Base-by-base conservation (phyloP, 1,140 invertebrate genomes). In the Bacillus rossius region DNA sequence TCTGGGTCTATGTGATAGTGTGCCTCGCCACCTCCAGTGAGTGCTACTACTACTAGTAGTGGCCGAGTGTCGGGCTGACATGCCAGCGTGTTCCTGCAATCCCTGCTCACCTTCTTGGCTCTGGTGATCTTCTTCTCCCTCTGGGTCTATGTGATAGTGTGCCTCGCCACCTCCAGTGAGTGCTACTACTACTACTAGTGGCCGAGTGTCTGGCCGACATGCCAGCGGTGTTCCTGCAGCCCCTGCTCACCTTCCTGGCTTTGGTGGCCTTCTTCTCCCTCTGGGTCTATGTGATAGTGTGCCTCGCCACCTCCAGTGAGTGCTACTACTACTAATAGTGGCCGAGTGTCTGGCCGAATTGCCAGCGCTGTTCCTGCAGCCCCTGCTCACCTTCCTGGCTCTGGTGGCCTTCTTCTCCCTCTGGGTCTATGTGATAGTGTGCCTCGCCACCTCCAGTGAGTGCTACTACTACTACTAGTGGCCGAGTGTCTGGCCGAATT, bases 11-110 rank as follows among this genome's bases (percentile, higher is more conserved):
- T 26, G 84, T 96, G 37, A 82, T 96, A 61, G 74, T 85, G 22
- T 84, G 77, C 65, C 72, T 89, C 4, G 81, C 82, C n/a, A 87
- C 86, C 62, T 79, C 85, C 37, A 79, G 87, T 89, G 77, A 82
- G 83, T 78, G 41, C n/a, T n/a, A n/a, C n/a, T n/a, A n/a, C n/a
- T n/a, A n/a, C n/a, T n/a, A n/a, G n/a, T n/a, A n/a, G n/a, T n/a
- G n/a, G n/a, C n/a, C n/a, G n/a, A n/a, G n/a, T n/a, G n/a, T n/a
- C n/a, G n/a, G n/a, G n/a, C 84, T 48, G 84, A 85, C 66, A 80
- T 96, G 60, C 93, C 94, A 5, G 84, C 82, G n/a, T 98, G 22
- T 86, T 96, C 66, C 75, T 94, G 19, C 93, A 95, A 68, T 94
- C 94, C 1, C 69, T 96, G 1, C 75, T 93, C 57, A 96, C 94